Percentiles rank a stretch among this genome's conserved stretches.
Conservation (phyloP, 92 coral and sea anemone species). For the Scolanthus callimorphus region DNA sequence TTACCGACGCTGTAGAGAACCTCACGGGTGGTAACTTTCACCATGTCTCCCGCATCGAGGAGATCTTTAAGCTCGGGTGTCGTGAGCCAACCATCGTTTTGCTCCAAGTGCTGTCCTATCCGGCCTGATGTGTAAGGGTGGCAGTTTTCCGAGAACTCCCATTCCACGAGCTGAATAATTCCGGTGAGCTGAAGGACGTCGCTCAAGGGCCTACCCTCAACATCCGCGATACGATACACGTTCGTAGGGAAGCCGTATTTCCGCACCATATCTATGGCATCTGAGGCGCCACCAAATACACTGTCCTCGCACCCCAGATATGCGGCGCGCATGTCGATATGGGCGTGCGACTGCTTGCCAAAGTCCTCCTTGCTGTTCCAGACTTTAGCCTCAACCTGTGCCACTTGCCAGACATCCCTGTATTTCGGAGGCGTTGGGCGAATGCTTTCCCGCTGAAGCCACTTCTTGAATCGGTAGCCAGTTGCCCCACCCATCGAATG, state of each 20-base stretch:
- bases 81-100: conserved; percentile 23
- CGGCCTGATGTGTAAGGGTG: conserved; percentile 24
- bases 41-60: conserved; percentile 12
- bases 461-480: conserved; percentile 28
- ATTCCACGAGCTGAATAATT: conserved; percentile 17
- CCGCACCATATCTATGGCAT: conserved; percentile 30
- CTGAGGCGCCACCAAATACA: conserved; percentile 3
- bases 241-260: conserved; percentile 5
- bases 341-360: conserved; percentile 16
- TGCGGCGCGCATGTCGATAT: conserved; percentile 3
- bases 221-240: conserved; percentile 8
- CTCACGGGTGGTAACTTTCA: conserved; percentile 4
- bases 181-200: conserved; percentile 34
- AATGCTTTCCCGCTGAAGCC: conserved; percentile 8
- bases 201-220: conserved; percentile 33
- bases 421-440: conserved; percentile 23
- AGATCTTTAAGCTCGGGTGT: conserved; percentile 24
- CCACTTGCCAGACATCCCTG: conserved; percentile 21
- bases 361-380: conserved; percentile 23
- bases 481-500: conserved; percentile 10
- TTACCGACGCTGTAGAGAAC: conserved; percentile 24
- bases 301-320: not conserved
- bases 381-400: conserved; percentile 23
- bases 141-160: conserved; percentile 22
- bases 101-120: conserved; percentile 17